phyloP scores from a whole-genome alignment of 2,797 vertebrate species.

The Acanthurus tractus region DNA sequence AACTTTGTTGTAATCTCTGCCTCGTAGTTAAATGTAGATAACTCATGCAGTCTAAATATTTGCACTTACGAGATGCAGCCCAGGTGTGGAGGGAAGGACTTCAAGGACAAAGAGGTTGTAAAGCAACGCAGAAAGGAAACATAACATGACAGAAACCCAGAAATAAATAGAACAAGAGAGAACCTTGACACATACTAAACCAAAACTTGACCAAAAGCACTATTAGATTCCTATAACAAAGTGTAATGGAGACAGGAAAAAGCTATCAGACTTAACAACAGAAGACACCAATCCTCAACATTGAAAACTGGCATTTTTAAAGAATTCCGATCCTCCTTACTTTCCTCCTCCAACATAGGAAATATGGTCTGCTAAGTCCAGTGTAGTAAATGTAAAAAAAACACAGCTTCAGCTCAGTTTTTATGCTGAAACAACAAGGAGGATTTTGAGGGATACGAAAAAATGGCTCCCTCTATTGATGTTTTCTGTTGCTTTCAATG shows the following conservation, averaged over 20 bases:
- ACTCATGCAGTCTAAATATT: neutral
- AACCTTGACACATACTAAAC: no score
- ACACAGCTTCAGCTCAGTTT: neutral
- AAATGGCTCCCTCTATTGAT: neutral
- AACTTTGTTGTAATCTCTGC: neutral
- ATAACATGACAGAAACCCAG: no score
- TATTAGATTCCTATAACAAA: no score
- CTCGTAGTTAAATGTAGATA: neutral
- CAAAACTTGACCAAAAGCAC: no score
- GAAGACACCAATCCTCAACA: neutral
- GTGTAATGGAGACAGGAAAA: neutral
- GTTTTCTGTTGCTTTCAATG: slow-evolving; percentile 6
- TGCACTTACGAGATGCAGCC: no score
- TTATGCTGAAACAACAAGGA: neutral
- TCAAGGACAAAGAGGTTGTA: no score
- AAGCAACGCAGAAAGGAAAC: no score
- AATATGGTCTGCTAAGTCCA: slow-evolving; percentile 11
- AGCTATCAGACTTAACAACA: neutral
- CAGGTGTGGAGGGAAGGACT: no score
- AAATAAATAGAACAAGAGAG: no score
- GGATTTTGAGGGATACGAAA: slow-evolving; percentile 6
- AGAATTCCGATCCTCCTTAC: slow-evolving; percentile 1
- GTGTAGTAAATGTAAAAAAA: slow-evolving; percentile 9
- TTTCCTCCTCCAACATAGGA: neutral
- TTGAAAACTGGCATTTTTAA: slow-evolving; percentile 11